phyloP scores from a whole-genome alignment of 2,888 invertebrate species.

The Eledona agricola region DNA sequence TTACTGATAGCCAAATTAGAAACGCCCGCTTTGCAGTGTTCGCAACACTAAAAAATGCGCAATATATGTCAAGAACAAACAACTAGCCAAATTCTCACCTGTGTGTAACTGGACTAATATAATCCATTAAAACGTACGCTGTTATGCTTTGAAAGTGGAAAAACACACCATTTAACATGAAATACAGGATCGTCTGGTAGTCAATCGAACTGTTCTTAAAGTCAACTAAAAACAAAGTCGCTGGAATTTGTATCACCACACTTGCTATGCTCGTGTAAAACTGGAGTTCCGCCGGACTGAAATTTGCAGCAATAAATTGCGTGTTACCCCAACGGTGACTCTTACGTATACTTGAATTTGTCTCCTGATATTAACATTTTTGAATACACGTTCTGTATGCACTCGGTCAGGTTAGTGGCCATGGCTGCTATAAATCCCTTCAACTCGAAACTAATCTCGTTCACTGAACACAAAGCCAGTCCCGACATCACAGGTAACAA shows the following conservation, averaged over 20 bases:
- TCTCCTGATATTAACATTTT: constrained; percentile 80
- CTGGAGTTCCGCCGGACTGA: constrained; percentile 79
- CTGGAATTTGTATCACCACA: constrained; percentile 76
- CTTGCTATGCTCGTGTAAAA: constrained; percentile 81
- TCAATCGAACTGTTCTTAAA: constrained; percentile 64
- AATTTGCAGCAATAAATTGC: too few relatives aligned
- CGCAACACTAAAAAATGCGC: constrained; percentile 70
- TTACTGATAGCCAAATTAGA: constrained; percentile 78
- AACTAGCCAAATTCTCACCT: constrained; percentile 63
- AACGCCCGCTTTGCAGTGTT: constrained; percentile 83
- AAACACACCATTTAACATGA: constrained; percentile 76
- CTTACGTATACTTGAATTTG: constrained; percentile 77
- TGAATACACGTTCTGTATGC: constrained; percentile 81
- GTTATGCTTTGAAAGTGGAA: constrained; percentile 84
- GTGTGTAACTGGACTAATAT: constrained; percentile 82
- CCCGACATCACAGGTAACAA: constrained; percentile 82
- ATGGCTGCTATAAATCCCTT: constrained; percentile 78
- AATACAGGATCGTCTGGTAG: constrained; percentile 65
- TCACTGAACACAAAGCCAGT: constrained; percentile 77
- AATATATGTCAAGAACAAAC: constrained; percentile 7
- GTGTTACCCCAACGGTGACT: constrained; percentile 10
- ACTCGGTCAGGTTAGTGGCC: constrained; percentile 82
- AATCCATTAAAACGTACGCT: constrained; percentile 81
- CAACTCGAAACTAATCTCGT: constrained; percentile 78
- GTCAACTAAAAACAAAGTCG: constrained; percentile 73